A percentile compares a stretch with the other conserved stretches of the same genome.
These are phyloP conservation scores for Pseudonaja textilis DNA, from an alignment of 2,113 vertebrate genomes.

Conservation along the genomic window DNA sequence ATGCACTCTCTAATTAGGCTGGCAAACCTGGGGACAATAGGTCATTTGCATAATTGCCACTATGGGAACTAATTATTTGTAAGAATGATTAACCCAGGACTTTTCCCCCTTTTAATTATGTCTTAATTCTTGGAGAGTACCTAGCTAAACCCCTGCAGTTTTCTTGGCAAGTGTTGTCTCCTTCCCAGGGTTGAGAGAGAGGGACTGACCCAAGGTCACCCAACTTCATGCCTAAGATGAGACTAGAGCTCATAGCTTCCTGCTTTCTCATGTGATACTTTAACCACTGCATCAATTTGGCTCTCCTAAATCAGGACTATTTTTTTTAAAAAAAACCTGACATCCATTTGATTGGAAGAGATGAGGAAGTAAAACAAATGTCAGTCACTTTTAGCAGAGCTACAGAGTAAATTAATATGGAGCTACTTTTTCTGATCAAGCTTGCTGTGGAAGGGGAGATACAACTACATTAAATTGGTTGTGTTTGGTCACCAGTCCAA, in stretches of 20 bases:
- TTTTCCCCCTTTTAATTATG: background rate
- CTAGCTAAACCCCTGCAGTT: background rate
- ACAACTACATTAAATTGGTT: slow-evolving; percentile 58
- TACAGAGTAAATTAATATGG: slow-evolving; percentile 16
- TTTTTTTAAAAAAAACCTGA: background rate
- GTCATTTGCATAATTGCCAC: background rate
- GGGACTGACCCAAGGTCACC: background rate
- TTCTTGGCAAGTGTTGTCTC: background rate
- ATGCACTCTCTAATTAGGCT: background rate
- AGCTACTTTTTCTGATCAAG: slow-evolving; percentile 51
- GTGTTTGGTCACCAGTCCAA: slow-evolving; percentile 58
- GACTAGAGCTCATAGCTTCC: background rate
- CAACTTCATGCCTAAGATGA: background rate
- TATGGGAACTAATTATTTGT: background rate
- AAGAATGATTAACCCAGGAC: background rate
- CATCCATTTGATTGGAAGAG: background rate
- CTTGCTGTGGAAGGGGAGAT: background rate
- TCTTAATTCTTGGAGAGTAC: background rate
- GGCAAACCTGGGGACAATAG: background rate
- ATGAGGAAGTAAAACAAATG: background rate
- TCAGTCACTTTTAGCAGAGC: background rate
- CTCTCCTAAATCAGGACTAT: background rate
- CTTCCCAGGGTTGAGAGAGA: background rate
- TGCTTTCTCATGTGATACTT: background rate
- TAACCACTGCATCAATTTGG: background rate